A percentile compares a stretch with the other conserved stretches of the same genome.
Evolutionary conservation across 2,888 invertebrate species (phyloP).

Genomic region (Dasypogon diadema): DNA sequence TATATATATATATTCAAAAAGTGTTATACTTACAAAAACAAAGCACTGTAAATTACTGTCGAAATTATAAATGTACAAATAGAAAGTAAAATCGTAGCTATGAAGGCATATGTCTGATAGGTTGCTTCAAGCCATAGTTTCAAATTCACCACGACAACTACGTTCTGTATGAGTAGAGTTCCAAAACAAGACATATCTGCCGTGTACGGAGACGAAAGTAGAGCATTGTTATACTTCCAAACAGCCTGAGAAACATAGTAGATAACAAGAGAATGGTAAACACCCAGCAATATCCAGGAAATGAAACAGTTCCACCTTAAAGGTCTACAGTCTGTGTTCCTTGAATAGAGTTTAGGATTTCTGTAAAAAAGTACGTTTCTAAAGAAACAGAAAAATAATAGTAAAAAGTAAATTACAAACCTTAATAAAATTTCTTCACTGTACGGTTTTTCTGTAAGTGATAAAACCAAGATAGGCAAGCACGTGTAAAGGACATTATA

Average conservation of each 20-base stretch:
- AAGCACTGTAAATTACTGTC: slow-evolving; percentile 72
- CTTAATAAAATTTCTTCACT: slow-evolving; percentile 70
- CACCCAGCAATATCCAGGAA: slow-evolving; percentile 73
- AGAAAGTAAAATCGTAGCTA: slow-evolving; percentile 71
- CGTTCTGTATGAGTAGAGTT: slow-evolving; percentile 72
- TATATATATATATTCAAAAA: neutral
- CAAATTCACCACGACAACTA: slow-evolving; percentile 72
- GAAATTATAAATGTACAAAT: slow-evolving; percentile 72
- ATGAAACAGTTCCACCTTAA: slow-evolving; percentile 75
- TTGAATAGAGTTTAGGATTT: slow-evolving; percentile 78
- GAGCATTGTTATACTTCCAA: slow-evolving; percentile 69
- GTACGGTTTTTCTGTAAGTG: slow-evolving; percentile 81
- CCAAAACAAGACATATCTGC: slow-evolving; percentile 74
- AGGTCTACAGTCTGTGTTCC: slow-evolving; percentile 74
- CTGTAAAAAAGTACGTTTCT: slow-evolving; percentile 65
- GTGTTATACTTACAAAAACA: slow-evolving; percentile 72
- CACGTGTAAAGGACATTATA: slow-evolving; percentile 84
- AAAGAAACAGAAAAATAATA: neutral
- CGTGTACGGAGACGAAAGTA: slow-evolving; percentile 70
- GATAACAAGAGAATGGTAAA: slow-evolving; percentile 76
- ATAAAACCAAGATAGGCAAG: slow-evolving; percentile 78
- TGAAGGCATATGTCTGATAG: slow-evolving; percentile 72
- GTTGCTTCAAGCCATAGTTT: slow-evolving; percentile 75
- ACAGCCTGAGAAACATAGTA: slow-evolving; percentile 71
- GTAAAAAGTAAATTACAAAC: slow-evolving; percentile 58